Conservation (phyloP, 2,797 vertebrate species). For the Gymnoscopelus microlampas region DNA sequence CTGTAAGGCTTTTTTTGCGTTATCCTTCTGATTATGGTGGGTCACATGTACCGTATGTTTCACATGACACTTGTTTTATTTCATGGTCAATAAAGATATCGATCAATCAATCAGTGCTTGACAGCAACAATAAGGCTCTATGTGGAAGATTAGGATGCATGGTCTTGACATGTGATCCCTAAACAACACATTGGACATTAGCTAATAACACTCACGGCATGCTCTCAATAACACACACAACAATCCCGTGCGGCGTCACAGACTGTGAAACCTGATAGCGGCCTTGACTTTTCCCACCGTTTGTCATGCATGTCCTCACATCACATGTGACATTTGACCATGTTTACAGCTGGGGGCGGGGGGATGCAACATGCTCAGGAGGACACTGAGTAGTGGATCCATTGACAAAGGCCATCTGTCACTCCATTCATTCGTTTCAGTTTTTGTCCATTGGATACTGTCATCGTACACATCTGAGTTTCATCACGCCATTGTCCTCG, state of each 20-base stretch:
- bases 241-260: conserved; percentile 40
- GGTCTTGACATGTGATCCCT: conserved; percentile 23
- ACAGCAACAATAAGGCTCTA: neutral
- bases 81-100: too few relatives aligned
- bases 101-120: too few relatives aligned
- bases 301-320: conserved; percentile 48
- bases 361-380: conserved; percentile 25
- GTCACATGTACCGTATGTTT: too few relatives aligned
- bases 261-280: conserved; percentile 50
- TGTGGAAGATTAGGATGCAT: neutral
- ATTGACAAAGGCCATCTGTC: conserved; percentile 44
- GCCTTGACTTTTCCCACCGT: conserved; percentile 50
- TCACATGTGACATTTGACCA: conserved; percentile 47
- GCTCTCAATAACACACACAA: conserved; percentile 28
- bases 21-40: too few relatives aligned
- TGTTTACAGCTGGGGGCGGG: conserved; percentile 57
- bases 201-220: conserved; percentile 29
- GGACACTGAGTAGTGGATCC: conserved; percentile 34
- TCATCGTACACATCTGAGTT: conserved; percentile 42
- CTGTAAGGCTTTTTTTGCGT: too few relatives aligned
- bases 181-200: conserved; percentile 30
- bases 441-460: conserved; percentile 25
- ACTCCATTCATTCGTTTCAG: conserved; percentile 30
- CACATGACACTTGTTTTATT: too few relatives aligned
- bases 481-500: conserved; percentile 32